Percentiles rank a stretch among this genome's conserved stretches.
These are phyloP conservation scores for Silurus lanzhouensis DNA, from an alignment of 2,797 vertebrate species.

Conservation along the genomic window DNA sequence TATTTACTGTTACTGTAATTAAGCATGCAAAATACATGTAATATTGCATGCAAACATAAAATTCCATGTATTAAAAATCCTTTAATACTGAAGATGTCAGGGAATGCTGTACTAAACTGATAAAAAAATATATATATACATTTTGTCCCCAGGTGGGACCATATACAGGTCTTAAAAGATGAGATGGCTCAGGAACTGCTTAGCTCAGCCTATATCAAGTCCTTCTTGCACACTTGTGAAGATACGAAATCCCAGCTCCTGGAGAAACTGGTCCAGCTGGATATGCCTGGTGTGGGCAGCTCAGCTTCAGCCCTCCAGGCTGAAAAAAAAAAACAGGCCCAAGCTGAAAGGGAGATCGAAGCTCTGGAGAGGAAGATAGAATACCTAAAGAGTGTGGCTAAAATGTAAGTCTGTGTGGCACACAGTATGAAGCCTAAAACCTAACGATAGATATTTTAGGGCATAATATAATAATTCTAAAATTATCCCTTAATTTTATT, in stretches of 20 bases:
- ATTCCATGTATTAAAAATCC: not conserved
- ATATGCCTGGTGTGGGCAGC: constrained; percentile 65
- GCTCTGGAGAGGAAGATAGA: constrained; percentile 79
- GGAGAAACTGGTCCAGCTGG: constrained; percentile 68
- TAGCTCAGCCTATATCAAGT: constrained; percentile 72
- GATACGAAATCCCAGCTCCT: constrained; percentile 74
- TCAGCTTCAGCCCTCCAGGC: constrained; percentile 65
- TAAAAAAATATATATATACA: not conserved
- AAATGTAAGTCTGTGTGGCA: constrained; percentile 71
- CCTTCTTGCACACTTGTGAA: constrained; percentile 81
- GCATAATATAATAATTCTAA: not conserved
- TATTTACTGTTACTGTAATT: not conserved
- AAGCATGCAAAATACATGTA: too few relatives aligned
- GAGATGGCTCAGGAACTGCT: constrained; percentile 80
- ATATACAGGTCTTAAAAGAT: constrained; percentile 81
- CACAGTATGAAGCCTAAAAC: not conserved
- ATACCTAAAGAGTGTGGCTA: constrained; percentile 78
- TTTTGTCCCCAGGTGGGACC: constrained; percentile 76
- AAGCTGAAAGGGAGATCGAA: constrained; percentile 75
- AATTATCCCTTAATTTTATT: not conserved
- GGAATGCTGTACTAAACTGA: not conserved
- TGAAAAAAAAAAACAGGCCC: constrained; percentile 67
- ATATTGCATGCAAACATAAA: not conserved
- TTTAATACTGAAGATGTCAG: not conserved
- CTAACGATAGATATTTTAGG: not conserved